A percentile compares a stretch with the other conserved stretches of the same genome.
Evolutionary conservation across 2,888 invertebrate genomes (phyloP).

Genomic region (Halictus quadricinctus): DNA sequence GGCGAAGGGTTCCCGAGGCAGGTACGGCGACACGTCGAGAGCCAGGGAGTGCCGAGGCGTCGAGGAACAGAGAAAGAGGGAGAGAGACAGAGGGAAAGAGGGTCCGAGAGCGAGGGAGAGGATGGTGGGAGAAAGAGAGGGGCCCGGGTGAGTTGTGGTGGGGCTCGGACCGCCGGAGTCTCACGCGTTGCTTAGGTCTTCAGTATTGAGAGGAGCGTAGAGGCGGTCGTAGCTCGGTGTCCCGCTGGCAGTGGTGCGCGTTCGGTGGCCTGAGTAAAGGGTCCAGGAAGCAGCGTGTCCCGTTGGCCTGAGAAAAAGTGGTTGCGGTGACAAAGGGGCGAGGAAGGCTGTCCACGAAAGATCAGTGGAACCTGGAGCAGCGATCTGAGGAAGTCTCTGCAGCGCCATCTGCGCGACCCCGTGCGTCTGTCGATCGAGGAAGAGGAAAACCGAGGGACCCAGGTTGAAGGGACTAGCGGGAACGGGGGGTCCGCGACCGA

Average conservation of each 20-base stretch:
- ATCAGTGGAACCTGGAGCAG: background rate
- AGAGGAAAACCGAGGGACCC: background rate
- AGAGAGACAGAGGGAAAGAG: constrained; percentile 42
- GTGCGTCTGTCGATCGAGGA: background rate
- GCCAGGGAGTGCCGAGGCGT: constrained; percentile 59
- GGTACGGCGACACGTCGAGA: constrained; percentile 53
- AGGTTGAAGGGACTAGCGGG: background rate
- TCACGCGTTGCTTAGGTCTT: constrained; percentile 70
- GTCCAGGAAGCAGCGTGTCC: background rate
- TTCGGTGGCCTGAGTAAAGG: background rate
- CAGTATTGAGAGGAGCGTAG: constrained; percentile 79
- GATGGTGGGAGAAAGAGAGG: constrained; percentile 47
- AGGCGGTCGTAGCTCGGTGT: constrained; percentile 43
- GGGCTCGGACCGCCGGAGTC: constrained; percentile 62
- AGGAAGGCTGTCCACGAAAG: background rate
- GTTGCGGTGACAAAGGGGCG: background rate
- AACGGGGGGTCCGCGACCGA: background rate
- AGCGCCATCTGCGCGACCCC: constrained; percentile 51
- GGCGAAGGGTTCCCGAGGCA: constrained; percentile 52
- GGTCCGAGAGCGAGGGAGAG: background rate
- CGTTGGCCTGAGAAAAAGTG: background rate
- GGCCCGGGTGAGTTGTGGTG: constrained; percentile 61
- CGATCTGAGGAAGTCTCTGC: background rate
- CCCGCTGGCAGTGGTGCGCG: constrained; percentile 37
- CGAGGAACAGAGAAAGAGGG: constrained; percentile 33